A percentile compares a stretch with the other conserved stretches of the same genome.
Evolutionary conservation across 2,888 invertebrate genomes (phyloP).

Genomic region (Mesochorus sp.): DNA sequence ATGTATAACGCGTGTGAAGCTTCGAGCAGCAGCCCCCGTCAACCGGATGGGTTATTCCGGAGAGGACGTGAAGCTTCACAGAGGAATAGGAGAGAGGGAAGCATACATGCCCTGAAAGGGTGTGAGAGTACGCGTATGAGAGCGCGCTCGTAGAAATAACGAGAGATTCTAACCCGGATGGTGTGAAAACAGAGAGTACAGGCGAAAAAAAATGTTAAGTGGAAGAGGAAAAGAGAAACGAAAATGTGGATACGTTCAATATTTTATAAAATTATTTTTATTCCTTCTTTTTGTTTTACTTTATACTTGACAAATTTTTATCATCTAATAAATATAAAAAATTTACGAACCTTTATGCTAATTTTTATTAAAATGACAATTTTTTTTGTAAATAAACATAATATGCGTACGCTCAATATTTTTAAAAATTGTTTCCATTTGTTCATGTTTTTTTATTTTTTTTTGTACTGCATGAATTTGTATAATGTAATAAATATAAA

Average conservation of each 20-base stretch:
- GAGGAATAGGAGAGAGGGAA: constrained; percentile 37
- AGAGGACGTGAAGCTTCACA: constrained; percentile 33
- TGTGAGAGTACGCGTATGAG: constrained; percentile 54
- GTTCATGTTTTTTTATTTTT: constrained; percentile 63
- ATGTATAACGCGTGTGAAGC: constrained; percentile 42
- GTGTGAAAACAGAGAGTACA: constrained; percentile 73
- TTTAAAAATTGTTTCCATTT: constrained; percentile 74
- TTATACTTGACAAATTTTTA: too few species aligned
- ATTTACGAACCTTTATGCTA: too few species aligned
- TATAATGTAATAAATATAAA: too few species aligned
- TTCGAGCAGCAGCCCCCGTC: constrained; percentile 27
- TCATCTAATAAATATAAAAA: too few species aligned
- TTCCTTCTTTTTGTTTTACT: constrained; percentile 68
- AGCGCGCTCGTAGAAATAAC: constrained; percentile 60
- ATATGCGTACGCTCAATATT: constrained; percentile 64
- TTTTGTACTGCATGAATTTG: too few species aligned
- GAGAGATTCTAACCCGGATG: constrained; percentile 71
- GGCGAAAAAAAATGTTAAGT: constrained; percentile 42
- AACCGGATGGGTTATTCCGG: constrained; percentile 37
- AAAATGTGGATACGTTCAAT: constrained; percentile 59
- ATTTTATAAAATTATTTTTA: constrained; percentile 73
- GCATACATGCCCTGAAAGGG: constrained; percentile 47
- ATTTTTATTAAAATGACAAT: too few species aligned
- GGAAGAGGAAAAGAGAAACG: constrained; percentile 33
- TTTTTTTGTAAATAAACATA: too few species aligned